Evolutionary conservation across 2,113 vertebrate species (phyloP), one percentile per base, ranked within the genome.

Genomic region (Cichladusa arquata): DNA sequence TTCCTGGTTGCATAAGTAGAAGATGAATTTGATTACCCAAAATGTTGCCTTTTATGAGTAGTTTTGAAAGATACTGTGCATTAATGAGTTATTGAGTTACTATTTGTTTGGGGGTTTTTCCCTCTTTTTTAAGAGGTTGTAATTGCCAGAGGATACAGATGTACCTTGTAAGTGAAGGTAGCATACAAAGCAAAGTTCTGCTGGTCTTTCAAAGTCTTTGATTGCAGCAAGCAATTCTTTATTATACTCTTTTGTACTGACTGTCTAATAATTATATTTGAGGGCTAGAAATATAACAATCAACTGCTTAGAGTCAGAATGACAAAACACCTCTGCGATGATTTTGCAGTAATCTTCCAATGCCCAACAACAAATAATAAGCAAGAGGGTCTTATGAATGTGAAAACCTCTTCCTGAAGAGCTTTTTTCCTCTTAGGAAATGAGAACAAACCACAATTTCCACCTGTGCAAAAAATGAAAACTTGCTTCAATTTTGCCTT

Each of bases 381-480:
- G n/a, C 60, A 80, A 62, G 62, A 44, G 16, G 11, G 26, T 48
- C 62, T 58, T 58, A 12, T 45, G 61, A 81, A 38, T 40, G 29
- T 38, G 53, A 91, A 85, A 50, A 33, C 31, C 36, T 44, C 20
- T 85, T 89, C 53, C 48, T 45, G 28, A 76, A 89, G 16, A 72
- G 33, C 45, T 54, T 34, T 47, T 54, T 88, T 86, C 36, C 60
- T 86, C 38, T 77, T 66, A 86, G 70, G 50, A 82, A 95, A 80
- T 13, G 34, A 77, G 38, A 91, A 38, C 25, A 88, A 54, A 53
- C 60, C 11, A 76, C 50, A 54, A 2, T 62, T 91, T 77, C 58
- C 22, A 56, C 71, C 70, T 47, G 53, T 50, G 78, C 62, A 82
- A 74, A 90, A 92, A 92, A 95, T 88, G n/a, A 92, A 81, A 85